Conservation (phyloP, 2,113 vertebrate species). For the Athene cunicularia region DNA sequence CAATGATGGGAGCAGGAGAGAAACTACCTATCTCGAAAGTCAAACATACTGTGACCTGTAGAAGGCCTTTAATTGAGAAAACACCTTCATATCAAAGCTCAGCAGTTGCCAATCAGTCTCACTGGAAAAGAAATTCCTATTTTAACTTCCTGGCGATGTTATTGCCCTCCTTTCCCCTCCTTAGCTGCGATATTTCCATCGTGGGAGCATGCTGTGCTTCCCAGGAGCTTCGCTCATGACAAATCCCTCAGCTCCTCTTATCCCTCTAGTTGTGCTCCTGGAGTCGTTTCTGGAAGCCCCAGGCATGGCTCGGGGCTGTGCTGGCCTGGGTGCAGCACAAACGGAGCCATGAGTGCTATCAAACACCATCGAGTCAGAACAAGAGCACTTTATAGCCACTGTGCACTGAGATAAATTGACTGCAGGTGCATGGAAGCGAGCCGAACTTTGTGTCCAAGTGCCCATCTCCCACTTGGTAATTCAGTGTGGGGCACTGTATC, state of each 20-base stretch:
- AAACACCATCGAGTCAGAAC: not conserved
- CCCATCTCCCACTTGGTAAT: not conserved
- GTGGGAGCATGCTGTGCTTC: not conserved
- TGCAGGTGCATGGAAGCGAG: not conserved
- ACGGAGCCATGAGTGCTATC: not conserved
- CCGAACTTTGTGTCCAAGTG: not conserved
- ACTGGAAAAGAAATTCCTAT: not conserved
- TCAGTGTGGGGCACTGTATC: not conserved
- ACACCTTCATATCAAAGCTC: not conserved
- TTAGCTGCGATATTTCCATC: fast-evolving
- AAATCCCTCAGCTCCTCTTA: not conserved
- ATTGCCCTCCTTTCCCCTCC: not conserved
- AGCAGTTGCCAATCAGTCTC: not conserved
- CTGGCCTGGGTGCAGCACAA: not conserved
- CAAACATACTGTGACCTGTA: not conserved
- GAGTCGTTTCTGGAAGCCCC: fast-evolving
- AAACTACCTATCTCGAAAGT: not conserved
- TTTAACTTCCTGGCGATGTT: not conserved
- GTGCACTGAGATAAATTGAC: not conserved
- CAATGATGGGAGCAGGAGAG: not conserved
- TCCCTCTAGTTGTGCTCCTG: not conserved
- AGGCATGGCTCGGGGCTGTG: not conserved
- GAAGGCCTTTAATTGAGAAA: not conserved
- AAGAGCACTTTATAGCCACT: not conserved
- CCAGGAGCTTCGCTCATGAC: not conserved